Percentiles rank a stretch among this genome's conserved stretches.
Evolutionary conservation across 2,113 vertebrate genomes (phyloP).

Genomic region (Elaphurus davidianus): DNA sequence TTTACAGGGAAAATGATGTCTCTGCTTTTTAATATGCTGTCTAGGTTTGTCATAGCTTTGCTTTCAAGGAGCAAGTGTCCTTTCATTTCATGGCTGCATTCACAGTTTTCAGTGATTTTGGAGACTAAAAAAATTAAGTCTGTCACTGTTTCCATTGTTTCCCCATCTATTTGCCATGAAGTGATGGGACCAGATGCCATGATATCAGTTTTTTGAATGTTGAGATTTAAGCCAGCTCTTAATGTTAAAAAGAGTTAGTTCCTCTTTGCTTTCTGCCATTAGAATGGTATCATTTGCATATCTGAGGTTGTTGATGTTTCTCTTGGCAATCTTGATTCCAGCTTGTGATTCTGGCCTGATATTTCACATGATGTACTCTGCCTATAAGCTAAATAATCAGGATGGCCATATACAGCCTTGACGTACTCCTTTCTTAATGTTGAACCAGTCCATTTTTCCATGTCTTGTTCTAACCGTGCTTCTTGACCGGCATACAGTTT

Average conservation of each 20-base stretch:
- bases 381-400: neutral
- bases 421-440: neutral
- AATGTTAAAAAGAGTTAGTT: neutral
- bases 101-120: neutral
- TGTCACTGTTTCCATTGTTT: neutral
- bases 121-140: neutral
- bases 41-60: neutral
- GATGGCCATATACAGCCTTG: neutral
- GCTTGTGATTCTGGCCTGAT: neutral
- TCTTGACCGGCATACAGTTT: neutral
- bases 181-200: neutral
- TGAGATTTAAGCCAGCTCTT: neutral
- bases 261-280: neutral
- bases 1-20: neutral
- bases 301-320: neutral
- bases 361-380: neutral
- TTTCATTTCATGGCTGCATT: neutral
- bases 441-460: neutral
- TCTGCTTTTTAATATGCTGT: neutral
- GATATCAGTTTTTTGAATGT: neutral
- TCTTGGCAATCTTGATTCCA: neutral
- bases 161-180: neutral
- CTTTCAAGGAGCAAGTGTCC: neutral
- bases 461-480: neutral
- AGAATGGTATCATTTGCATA: neutral